phyloP scores from a whole-genome alignment of 2,888 invertebrate species.

The Calliopum simillimum region DNA sequence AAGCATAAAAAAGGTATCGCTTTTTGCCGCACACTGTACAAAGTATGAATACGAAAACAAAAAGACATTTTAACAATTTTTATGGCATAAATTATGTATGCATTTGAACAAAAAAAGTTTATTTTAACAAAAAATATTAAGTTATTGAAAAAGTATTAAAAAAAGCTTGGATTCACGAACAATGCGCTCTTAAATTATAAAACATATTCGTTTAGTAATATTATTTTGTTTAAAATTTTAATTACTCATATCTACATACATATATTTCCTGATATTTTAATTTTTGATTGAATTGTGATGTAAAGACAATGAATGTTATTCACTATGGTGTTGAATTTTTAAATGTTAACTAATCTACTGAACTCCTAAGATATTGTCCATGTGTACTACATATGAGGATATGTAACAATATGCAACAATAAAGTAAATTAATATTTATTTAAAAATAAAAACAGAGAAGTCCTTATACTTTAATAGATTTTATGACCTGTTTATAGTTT shows the following conservation, averaged over 20 bases:
- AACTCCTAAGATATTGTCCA: conserved; percentile 9
- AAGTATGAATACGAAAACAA: conserved; percentile 6
- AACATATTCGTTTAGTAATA: too few species aligned
- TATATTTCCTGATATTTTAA: conserved; percentile 1
- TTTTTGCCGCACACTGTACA: neutral
- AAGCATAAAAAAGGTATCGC: too few species aligned
- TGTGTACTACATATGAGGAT: conserved; percentile 1
- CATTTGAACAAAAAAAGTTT: conserved; percentile 7
- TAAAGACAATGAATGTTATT: conserved; percentile 14
- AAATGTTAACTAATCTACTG: conserved; percentile 10
- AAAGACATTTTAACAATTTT: conserved; percentile 20
- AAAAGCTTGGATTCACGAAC: neutral
- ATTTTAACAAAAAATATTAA: conserved; percentile 19
- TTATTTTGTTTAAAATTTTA: neutral
- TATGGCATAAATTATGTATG: conserved; percentile 14
- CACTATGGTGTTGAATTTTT: conserved; percentile 16
- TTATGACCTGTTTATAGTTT: too few species aligned
- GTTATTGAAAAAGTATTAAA: neutral
- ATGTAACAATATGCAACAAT: conserved; percentile 25
- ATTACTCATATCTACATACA: neutral
- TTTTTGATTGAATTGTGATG: neutral
- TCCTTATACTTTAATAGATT: too few species aligned
- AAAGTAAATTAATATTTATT: conserved; percentile 12
- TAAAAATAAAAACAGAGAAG: too few species aligned
- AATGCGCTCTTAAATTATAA: neutral